These are phyloP conservation scores for Drosophila albomicans DNA, from an alignment of 1,140 invertebrate species.

Conservation along the genomic window DNA sequence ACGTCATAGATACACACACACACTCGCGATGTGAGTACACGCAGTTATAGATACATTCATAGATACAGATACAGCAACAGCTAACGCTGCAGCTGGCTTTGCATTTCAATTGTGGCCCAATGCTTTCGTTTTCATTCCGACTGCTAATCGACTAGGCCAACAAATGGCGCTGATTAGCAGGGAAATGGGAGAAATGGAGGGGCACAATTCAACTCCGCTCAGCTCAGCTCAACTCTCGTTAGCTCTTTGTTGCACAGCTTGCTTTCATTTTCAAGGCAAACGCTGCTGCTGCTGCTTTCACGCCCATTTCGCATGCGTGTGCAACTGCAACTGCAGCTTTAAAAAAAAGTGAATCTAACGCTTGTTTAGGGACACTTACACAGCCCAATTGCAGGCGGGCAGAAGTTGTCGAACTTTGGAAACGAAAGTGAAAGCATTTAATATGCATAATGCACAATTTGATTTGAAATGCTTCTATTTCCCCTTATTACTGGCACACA, in stretches of 20 bases:
- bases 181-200: too few species aligned
- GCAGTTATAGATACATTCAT: conserved; percentile 10
- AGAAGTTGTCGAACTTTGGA: conserved; percentile 2
- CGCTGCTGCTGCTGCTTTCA: conserved; percentile 27
- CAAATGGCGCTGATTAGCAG: conserved; percentile 52
- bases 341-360: neutral
- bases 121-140: conserved; percentile 55
- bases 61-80: neutral
- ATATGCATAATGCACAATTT: conserved; percentile 74
- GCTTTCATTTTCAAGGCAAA: conserved; percentile 37
- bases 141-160: conserved; percentile 52
- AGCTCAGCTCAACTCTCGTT: conserved; percentile 15
- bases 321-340: neutral
- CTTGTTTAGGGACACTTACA: conserved; percentile 2
- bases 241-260: conserved; percentile 28
- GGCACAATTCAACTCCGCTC: conserved; percentile 6
- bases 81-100: conserved; percentile 48
- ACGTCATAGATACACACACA: conserved; percentile 13
- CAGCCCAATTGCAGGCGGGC: conserved; percentile 10
- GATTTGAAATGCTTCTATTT: conserved; percentile 25
- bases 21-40: too few species aligned
- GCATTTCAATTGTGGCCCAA: conserved; percentile 70
- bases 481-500: conserved; percentile 26
- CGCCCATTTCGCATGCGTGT: conserved; percentile 40
- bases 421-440: conserved; percentile 78